Evolutionary conservation across 2,113 vertebrate genomes (phyloP), one percentile per base, ranked within the genome.

Genomic region (Apteryx owenii): DNA sequence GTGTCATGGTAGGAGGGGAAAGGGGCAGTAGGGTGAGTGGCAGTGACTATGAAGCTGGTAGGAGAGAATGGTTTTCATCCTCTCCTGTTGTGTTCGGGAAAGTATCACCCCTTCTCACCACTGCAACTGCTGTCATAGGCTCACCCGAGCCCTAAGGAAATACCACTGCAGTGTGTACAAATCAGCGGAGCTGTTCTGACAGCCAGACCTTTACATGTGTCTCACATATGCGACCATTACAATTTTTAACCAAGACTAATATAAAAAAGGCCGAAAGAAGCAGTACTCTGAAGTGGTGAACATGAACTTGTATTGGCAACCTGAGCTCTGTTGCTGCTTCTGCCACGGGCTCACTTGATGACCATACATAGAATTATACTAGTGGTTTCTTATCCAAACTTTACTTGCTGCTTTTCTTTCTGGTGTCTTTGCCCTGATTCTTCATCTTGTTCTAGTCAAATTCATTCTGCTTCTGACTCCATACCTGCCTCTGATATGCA

Each of bases 371-470:
- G 19, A 79, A 64, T 50, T 51, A 62, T 13, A 82, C 1, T 7
- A 70, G 5, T 1, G 0, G 2, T 20, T 94, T 95, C 64, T 85
- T 83, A 80, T 33, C 50, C 42, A 88, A 85, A 88, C 20, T 83
- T 93, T n/a, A 0, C 40, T 42, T 29, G 11, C 40, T 88, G 16
- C 16, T 77, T 88, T 91, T 87, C 62, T 85, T 26, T 61, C 44
- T 77, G 80, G 60, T 68, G 44, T 11, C 50, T 94, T 65, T 88
- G 36, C 33, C 17, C 68, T 58, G 53, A 66, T 40, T 12, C 85
- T 95, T 87, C 88, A 88, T 85, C 60, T 17, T 40, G 33, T 88
- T 93, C 60, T 83, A 81, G 91, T 93, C 76, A 90, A 62, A 65
- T 85, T 69, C n/a, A 48, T 46, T 73, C 71, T 71, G 42, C 46